phyloP scores from a whole-genome alignment of 2,797 vertebrate species.

The Cynopterus sphinx region DNA sequence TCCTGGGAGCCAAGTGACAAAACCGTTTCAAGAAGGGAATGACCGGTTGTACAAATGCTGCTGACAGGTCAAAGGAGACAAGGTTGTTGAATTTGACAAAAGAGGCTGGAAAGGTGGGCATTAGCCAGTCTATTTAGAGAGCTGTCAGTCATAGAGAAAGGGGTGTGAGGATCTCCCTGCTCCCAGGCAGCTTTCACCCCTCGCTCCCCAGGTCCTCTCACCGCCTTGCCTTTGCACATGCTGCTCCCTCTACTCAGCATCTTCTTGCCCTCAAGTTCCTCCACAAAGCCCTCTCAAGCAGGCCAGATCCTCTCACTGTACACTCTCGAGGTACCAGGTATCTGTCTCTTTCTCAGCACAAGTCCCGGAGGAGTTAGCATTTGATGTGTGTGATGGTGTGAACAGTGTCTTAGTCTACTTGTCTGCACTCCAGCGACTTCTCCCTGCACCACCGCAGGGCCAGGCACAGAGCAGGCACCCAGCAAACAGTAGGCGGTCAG shows the following conservation, averaged over 20 bases:
- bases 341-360: background rate
- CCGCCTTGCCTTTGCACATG: background rate
- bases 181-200: background rate
- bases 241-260: background rate
- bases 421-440: no score
- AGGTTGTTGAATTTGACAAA: background rate
- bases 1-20: background rate
- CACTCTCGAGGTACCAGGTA: background rate
- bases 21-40: background rate
- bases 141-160: background rate
- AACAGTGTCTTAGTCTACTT: background rate
- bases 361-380: background rate
- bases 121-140: background rate
- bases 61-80: background rate
- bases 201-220: background rate
- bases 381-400: no score
- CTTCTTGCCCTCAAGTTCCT: background rate
- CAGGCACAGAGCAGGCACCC: background rate
- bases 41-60: background rate
- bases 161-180: background rate
- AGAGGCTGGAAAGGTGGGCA: background rate
- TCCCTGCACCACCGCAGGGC: no score
- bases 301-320: background rate
- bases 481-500: background rate
- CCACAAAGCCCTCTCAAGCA: background rate